Conservation (phyloP, 2,113 vertebrate genomes). For the Oreocharis arfaki region DNA sequence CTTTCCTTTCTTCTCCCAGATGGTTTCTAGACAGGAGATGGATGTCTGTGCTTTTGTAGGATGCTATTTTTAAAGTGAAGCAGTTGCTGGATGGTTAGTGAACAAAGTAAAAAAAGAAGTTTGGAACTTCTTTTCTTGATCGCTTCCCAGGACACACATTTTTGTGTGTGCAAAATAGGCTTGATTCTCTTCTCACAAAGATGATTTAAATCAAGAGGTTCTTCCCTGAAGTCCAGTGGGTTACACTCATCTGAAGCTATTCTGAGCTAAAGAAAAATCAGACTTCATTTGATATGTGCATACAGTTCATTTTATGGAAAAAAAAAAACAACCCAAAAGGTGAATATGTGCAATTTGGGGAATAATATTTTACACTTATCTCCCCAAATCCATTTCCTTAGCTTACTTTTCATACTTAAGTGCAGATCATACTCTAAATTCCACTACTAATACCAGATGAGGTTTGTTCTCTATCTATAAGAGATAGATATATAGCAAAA, state of each 20-base stretch:
- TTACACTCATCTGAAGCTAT: background rate
- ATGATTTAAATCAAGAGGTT: background rate
- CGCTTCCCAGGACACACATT: accelerated
- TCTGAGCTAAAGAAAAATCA: background rate
- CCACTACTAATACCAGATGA: background rate
- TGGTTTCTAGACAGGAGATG: slow-evolving; percentile 54
- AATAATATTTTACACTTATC: background rate
- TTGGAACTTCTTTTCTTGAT: slow-evolving; percentile 7
- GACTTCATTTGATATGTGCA: background rate
- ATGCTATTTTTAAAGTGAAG: slow-evolving; percentile 47
- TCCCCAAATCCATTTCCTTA: background rate
- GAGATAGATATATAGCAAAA: background rate
- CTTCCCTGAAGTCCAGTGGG: background rate
- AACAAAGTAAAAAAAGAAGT: slow-evolving; percentile 39
- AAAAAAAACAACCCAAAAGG: background rate
- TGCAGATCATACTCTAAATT: background rate
- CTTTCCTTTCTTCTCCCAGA: slow-evolving; percentile 50
- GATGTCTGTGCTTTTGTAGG: slow-evolving; percentile 47
- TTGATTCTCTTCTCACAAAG: background rate
- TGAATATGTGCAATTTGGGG: background rate
- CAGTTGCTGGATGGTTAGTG: slow-evolving; percentile 37
- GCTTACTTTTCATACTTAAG: background rate
- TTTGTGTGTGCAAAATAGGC: background rate
- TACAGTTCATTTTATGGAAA: background rate
- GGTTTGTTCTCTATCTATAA: background rate